A percentile compares a stretch with the other conserved stretches of the same genome.
These are phyloP conservation scores for Helarctos malayanus DNA, from an alignment of 2,797 vertebrate species.

Conservation along the genomic window DNA sequence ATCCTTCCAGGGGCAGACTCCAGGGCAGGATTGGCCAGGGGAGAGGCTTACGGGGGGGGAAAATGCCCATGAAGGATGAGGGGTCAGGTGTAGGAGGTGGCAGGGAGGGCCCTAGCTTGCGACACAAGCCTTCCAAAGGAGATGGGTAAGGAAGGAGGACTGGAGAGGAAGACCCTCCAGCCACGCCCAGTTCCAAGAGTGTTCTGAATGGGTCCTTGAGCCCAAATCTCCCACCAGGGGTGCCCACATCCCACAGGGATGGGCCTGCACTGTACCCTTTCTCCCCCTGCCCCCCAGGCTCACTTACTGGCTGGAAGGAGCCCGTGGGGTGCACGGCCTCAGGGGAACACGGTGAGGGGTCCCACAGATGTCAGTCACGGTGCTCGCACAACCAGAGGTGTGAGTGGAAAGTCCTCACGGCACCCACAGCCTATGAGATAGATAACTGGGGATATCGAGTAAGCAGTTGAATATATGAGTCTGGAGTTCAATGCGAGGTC, in stretches of 20 bases:
- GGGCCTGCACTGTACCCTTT: not conserved
- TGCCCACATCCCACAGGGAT: not conserved
- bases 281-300: not conserved
- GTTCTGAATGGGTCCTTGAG: not conserved
- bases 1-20: too few species aligned
- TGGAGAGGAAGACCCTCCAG: too few species aligned
- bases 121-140: not conserved
- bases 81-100: accelerated
- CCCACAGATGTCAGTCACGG: accelerated
- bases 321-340: accelerated
- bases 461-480: constrained; percentile 47
- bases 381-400: not conserved
- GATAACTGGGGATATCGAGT: not conserved
- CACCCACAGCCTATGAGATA: not conserved
- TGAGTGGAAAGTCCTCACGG: accelerated
- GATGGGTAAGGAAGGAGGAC: not conserved
- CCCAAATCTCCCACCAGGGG: too few species aligned
- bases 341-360: accelerated
- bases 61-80: not conserved
- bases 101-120: too few species aligned
- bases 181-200: not conserved
- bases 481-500: constrained; percentile 2
- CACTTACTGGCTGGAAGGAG: not conserved
- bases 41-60: not conserved
- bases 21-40: accelerated